Percentiles rank a stretch among this genome's conserved stretches.
These are phyloP conservation scores for Drosophila yakuba DNA, from an alignment of 1,140 invertebrate species.

Conservation along the genomic window DNA sequence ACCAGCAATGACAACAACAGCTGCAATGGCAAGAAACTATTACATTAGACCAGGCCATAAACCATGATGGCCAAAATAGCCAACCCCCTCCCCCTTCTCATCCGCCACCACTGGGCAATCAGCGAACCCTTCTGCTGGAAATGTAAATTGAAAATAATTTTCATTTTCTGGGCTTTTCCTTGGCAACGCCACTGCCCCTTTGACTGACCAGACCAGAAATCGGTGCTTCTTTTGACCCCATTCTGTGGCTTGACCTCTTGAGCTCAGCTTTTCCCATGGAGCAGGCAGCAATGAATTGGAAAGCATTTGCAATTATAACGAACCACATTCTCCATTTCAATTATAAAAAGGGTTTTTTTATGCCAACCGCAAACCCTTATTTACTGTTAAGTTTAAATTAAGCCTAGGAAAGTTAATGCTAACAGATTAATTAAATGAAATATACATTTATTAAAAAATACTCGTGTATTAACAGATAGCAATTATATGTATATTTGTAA, in stretches of 20 bases:
- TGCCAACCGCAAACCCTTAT: background rate
- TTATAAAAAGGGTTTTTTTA: background rate
- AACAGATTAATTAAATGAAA: too few species aligned
- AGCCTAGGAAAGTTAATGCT: background rate
- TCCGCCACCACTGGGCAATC: background rate
- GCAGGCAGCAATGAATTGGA: background rate
- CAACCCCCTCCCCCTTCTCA: background rate
- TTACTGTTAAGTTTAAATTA: too few species aligned
- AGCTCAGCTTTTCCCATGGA: constrained; percentile 11
- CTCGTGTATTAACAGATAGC: too few species aligned
- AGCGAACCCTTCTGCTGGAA: constrained; percentile 21
- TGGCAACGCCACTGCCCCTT: constrained; percentile 37
- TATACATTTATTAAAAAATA: too few species aligned
- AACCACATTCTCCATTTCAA: background rate
- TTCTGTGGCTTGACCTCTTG: constrained; percentile 44
- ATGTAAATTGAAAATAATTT: constrained; percentile 69
- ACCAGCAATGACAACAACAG: constrained; percentile 52
- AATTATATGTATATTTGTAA: too few species aligned
- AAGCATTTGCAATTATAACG: background rate
- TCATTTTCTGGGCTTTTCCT: constrained; percentile 34
- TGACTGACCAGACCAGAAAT: constrained; percentile 33
- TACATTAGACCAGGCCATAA: constrained; percentile 71
- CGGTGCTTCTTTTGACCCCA: constrained; percentile 52
- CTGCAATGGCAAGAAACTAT: constrained; percentile 72
- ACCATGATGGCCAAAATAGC: constrained; percentile 72